phyloP scores from a whole-genome alignment of 2,888 invertebrate genomes.

The Holacanthella duospinosa region DNA sequence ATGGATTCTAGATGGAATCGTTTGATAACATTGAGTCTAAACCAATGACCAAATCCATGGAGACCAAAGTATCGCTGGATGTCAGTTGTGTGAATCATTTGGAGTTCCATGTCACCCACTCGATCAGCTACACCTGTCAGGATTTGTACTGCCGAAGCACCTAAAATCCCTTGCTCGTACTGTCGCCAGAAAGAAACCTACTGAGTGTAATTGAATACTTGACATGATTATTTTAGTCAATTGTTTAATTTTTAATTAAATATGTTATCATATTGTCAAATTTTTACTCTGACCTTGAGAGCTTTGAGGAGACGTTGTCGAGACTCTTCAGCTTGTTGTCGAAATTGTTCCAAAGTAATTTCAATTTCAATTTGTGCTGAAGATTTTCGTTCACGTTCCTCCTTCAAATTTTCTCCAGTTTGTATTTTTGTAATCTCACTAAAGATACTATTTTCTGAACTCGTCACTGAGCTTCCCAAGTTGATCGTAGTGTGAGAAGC shows the following conservation, averaged over 20 bases:
- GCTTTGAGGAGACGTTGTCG: slow-evolving; percentile 52
- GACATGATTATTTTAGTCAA: too few species aligned
- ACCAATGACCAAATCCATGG: slow-evolving; percentile 45
- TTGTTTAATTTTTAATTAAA: too few species aligned
- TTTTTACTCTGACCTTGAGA: slow-evolving; percentile 43
- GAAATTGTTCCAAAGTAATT: too few species aligned
- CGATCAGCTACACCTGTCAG: slow-evolving; percentile 49
- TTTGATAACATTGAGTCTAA: slow-evolving; percentile 43
- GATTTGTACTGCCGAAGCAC: slow-evolving; percentile 49
- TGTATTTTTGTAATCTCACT: too few species aligned
- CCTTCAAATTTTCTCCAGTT: too few species aligned
- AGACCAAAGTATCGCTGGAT: slow-evolving; percentile 44
- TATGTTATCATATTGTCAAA: too few species aligned
- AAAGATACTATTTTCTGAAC: too few species aligned
- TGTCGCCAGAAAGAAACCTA: slow-evolving; percentile 51
- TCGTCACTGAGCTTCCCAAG: too few species aligned
- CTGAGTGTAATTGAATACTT: too few species aligned
- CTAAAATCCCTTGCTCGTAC: slow-evolving; percentile 54
- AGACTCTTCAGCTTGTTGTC: slow-evolving; percentile 52
- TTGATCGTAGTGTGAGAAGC: too few species aligned
- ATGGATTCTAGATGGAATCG: slow-evolving; percentile 11
- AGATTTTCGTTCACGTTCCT: too few species aligned
- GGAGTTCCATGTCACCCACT: slow-evolving; percentile 46
- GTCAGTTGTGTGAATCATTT: slow-evolving; percentile 44
- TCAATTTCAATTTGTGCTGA: too few species aligned